Conservation (phyloP, 1,140 invertebrate genomes). For the Euwallacea similis region DNA sequence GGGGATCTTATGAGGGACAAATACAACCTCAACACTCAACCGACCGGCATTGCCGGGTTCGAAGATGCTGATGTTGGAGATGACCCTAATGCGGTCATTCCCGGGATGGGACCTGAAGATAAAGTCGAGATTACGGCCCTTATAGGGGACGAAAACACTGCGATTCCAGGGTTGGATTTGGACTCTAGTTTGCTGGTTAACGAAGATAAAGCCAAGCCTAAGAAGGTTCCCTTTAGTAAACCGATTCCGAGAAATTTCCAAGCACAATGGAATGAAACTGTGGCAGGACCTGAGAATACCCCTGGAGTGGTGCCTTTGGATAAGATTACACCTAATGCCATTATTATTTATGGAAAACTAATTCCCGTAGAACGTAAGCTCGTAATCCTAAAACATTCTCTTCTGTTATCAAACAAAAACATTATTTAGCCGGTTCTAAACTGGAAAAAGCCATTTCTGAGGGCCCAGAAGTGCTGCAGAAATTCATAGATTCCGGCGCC, state of each 20-base stretch:
- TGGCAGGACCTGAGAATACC: conserved; percentile 57
- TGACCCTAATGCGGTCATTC: conserved; percentile 75
- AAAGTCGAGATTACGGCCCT: conserved; percentile 70
- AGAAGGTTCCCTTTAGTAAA: conserved; percentile 90
- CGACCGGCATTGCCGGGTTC: conserved; percentile 69
- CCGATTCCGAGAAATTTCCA: conserved; percentile 95
- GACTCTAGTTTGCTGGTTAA: conserved; percentile 68
- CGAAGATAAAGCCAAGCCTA: conserved; percentile 67
- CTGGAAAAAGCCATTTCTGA: conserved; percentile 72
- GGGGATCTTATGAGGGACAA: conserved; percentile 98
- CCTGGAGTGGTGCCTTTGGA: conserved; percentile 69
- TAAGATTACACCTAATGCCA: conserved; percentile 73
- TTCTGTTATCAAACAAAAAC: conserved; percentile 7
- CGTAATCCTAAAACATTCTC: background rate
- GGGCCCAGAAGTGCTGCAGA: conserved; percentile 74
- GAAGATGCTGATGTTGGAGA: conserved; percentile 78
- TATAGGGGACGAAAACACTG: conserved; percentile 60
- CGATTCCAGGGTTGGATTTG: conserved; percentile 87
- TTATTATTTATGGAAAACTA: conserved; percentile 78
- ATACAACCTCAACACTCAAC: conserved; percentile 93
- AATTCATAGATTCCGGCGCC: conserved; percentile 74
- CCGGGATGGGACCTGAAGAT: conserved; percentile 95
- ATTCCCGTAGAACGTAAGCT: conserved; percentile 70
- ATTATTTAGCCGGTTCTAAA: conserved; percentile 66
- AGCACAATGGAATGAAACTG: conserved; percentile 86